Evolutionary conservation across 2,113 vertebrate species (phyloP), one percentile per base, ranked within the genome.

Genomic region (Tiliqua scincoides): DNA sequence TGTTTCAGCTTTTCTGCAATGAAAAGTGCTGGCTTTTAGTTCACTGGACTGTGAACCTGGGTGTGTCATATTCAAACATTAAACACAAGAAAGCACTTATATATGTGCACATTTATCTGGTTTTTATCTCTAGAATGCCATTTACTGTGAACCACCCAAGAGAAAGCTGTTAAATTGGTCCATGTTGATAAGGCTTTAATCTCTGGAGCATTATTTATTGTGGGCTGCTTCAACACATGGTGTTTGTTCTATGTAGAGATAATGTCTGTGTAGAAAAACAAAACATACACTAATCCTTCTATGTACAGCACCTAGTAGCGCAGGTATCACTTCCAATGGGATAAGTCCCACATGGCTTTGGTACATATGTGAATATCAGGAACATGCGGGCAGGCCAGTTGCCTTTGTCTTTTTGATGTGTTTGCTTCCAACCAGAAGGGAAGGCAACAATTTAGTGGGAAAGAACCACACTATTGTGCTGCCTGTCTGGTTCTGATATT

Each of bases 21-120:
- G 68, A 85, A 84, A 70, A 32, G 37, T 6, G 70, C 20, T 61
- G 3, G 62, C 35, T 32, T 79, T 81, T 70, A 87, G 54, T 35
- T 65, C 52, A 61, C 6, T 81, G 70, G 83, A 85, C 77, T 67
- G 81, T 79, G 83, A 85, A 70, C 76, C 15, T 68, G 83, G 71
- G 68, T 68, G 71, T 62, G 48, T 67, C 83, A 30, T 76, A 54
- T 30, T 59, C 52, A 85, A 81, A 80, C 17, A 81, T 68, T n/a
- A 75, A 75, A 70, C 35, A 85, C 15, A 68, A 59, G 61, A 59
- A 88, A 59, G 72, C 62, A 30, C 9, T 84, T 68, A 75, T 10
- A 81, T 63, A 59, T 74, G 63, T 85, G 61, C 48, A n/a, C 63
- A 61, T 81, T 88, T 81, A 84, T 73, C 52, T 59, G 17, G 32